A percentile compares a stretch with the other conserved stretches of the same genome.
phyloP scores from a whole-genome alignment of 2,888 invertebrate genomes.

The Campaea margaritaria region DNA sequence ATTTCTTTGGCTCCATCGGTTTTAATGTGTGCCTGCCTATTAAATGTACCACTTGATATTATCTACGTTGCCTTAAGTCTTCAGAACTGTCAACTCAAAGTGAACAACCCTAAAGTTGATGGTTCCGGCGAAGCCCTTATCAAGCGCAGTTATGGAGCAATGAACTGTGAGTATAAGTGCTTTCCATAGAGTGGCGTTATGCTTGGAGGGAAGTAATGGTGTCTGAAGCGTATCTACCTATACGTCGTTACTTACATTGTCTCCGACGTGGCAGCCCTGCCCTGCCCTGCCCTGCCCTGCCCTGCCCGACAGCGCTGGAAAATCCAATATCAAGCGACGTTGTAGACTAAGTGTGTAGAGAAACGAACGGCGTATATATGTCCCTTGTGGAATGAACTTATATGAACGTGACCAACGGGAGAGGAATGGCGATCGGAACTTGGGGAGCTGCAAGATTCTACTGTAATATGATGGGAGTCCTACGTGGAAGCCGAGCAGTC shows the following conservation, averaged over 20 bases:
- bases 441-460: no score
- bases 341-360: no score
- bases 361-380: no score
- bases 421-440: not conserved
- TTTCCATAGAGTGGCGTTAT: slow-evolving; percentile 13
- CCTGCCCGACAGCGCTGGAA: no score
- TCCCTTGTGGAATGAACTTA: no score
- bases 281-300: no score
- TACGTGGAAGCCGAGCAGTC: no score
- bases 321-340: no score
- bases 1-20: not conserved
- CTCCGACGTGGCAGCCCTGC: no score
- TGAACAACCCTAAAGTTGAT: slow-evolving; percentile 17
- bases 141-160: slow-evolving; percentile 27
- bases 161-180: slow-evolving; percentile 19
- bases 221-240: slow-evolving; percentile 6
- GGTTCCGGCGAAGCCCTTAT: slow-evolving; percentile 30
- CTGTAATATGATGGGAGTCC: no score
- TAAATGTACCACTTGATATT: no score
- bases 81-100: not conserved
- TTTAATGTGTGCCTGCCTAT: not conserved
- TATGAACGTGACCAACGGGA: not conserved
- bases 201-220: slow-evolving; percentile 6
- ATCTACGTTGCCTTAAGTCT: not conserved
- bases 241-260: not conserved